These are phyloP conservation scores for Tiaroga cobitis DNA, from an alignment of 2,797 vertebrate species.

Conservation along the genomic window DNA sequence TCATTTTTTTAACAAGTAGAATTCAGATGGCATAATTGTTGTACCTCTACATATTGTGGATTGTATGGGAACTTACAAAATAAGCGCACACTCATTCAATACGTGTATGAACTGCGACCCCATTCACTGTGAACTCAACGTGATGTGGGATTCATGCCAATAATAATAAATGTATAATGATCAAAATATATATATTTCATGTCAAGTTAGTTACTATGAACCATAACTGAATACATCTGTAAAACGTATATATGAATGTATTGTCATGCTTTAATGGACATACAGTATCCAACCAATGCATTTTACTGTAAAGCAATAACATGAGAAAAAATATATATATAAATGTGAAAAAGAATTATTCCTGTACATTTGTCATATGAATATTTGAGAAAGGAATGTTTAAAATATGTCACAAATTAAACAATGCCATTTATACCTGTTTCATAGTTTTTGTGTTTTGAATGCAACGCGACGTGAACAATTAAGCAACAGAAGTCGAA, in stretches of 20 bases:
- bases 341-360: constrained; percentile 74
- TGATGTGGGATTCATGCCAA: constrained; percentile 90
- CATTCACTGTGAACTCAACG: constrained; percentile 98
- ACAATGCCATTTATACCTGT: constrained; percentile 70
- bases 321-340: constrained; percentile 66
- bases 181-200: constrained; percentile 71
- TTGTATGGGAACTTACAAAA: constrained; percentile 65
- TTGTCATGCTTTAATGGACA: constrained; percentile 86
- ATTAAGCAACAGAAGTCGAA: background rate
- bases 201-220: constrained; percentile 84
- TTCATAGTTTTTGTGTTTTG: constrained; percentile 50
- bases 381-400: constrained; percentile 70
- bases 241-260: constrained; percentile 84
- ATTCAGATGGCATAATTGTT: constrained; percentile 64
- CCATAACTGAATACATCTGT: constrained; percentile 80
- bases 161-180: constrained; percentile 69
- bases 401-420: constrained; percentile 65
- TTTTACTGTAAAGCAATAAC: constrained; percentile 88
- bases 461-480: background rate
- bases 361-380: constrained; percentile 73
- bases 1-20: constrained; percentile 54
- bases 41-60: constrained; percentile 64
- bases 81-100: constrained; percentile 59
- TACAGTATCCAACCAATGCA: constrained; percentile 79
- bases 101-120: constrained; percentile 86